Percentiles rank a stretch among this genome's conserved stretches.
phyloP scores from a whole-genome alignment of 2,113 vertebrate genomes.

The Hiodon alosoides region DNA sequence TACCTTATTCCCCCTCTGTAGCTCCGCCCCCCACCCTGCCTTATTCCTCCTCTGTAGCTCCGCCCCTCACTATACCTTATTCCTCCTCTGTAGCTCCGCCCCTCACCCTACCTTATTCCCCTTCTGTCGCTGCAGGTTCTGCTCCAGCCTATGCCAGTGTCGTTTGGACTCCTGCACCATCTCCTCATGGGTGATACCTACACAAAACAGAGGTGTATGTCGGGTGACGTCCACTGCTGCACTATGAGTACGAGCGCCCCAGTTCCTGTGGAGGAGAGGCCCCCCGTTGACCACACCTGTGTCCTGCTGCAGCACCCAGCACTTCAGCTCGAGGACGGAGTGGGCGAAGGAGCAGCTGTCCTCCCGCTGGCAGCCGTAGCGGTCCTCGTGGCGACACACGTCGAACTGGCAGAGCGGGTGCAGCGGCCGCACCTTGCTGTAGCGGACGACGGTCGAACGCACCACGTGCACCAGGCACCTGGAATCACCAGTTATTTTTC shows the following conservation, averaged over 20 bases:
- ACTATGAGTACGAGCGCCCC: no score
- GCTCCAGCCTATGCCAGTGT: constrained; percentile 71
- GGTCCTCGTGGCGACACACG: constrained; percentile 89
- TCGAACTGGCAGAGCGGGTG: constrained; percentile 96
- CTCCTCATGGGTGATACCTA: constrained; percentile 80
- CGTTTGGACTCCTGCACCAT: constrained; percentile 82
- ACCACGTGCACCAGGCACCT: constrained; percentile 98
- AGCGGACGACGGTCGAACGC: constrained; percentile 87
- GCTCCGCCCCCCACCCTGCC: constrained; percentile 17
- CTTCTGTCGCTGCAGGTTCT: constrained; percentile 55
- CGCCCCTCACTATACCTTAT: not conserved
- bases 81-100: not conserved
- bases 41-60: constrained; percentile 50
- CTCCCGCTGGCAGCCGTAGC: constrained; percentile 89
- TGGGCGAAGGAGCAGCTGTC: constrained; percentile 98
- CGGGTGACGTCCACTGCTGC: not conserved
- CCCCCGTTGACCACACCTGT: constrained; percentile 60
- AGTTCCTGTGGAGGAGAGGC: no score
- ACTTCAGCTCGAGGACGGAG: constrained; percentile 92
- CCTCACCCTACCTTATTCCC: constrained; percentile 42
- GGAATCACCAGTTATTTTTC: not conserved
- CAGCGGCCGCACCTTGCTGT: constrained; percentile 93
- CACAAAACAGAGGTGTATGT: constrained; percentile 19
- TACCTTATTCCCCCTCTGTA: not conserved
- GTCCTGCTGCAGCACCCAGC: constrained; percentile 95